Conservation (phyloP, 2,797 vertebrate species). For the Chiroxiphia lanceolata region DNA sequence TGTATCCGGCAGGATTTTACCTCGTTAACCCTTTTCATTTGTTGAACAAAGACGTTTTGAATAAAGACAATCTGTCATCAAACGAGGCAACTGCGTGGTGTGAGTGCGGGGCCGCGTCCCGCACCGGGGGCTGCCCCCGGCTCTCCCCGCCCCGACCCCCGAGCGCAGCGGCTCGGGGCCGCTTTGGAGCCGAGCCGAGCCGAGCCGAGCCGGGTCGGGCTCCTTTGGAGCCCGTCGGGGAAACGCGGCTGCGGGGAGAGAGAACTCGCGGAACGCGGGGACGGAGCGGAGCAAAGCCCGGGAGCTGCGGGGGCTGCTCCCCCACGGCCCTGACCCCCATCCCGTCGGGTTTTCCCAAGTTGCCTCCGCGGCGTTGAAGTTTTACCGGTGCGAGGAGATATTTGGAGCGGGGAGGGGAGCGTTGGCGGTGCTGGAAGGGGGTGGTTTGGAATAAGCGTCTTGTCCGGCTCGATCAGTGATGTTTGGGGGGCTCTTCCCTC, state of each 20-base stretch:
- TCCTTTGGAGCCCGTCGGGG: not conserved
- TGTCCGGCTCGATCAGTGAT: slow-evolving; percentile 67
- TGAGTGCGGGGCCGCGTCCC: slow-evolving; percentile 53
- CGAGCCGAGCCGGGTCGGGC: not conserved
- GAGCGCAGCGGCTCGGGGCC: not conserved
- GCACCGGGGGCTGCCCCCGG: not conserved
- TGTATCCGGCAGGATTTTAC: slow-evolving; percentile 92
- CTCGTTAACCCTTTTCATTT: slow-evolving; percentile 91
- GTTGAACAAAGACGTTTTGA: slow-evolving; percentile 93
- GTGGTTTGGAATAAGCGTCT: slow-evolving; percentile 26
- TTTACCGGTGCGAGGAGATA: not conserved
- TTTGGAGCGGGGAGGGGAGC: not conserved
- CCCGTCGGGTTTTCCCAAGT: not conserved
- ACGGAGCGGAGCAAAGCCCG: not conserved
- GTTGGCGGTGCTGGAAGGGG: not conserved
- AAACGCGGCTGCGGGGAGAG: not conserved
- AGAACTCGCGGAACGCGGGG: not conserved
- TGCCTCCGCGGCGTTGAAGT: not conserved
- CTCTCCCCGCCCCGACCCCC: not conserved
- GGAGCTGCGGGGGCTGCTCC: not conserved
- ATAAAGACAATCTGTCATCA: slow-evolving; percentile 99
- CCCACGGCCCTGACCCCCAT: not conserved
- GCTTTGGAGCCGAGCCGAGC: not conserved
- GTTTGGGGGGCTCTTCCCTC: slow-evolving; percentile 50
- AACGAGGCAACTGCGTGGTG: slow-evolving; percentile 72